Percentiles rank a stretch among this genome's conserved stretches.
These are phyloP conservation scores for Amia ocellicauda DNA, from an alignment of 2,113 vertebrate species.

Conservation along the genomic window DNA sequence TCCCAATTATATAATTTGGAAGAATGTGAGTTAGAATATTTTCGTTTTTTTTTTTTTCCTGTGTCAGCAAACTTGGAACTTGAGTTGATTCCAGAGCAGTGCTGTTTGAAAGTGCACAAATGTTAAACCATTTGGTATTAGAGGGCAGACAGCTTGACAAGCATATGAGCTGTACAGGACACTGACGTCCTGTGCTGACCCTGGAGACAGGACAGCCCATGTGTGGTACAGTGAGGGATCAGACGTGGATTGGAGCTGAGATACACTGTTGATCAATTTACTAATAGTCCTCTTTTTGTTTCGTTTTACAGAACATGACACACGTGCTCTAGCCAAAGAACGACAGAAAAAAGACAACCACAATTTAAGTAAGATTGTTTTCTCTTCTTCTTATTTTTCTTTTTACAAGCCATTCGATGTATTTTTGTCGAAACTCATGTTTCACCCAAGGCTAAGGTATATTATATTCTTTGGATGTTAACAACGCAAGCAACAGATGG, in stretches of 20 bases:
- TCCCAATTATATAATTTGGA: conserved; percentile 74
- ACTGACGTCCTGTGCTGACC: background rate
- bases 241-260: no score
- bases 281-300: conserved; percentile 26
- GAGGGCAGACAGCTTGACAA: background rate
- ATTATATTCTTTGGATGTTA: no score
- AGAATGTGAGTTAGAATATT: conserved; percentile 72
- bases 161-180: background rate
- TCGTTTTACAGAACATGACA: conserved; percentile 81
- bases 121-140: conserved; percentile 4
- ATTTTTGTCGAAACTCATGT: no score
- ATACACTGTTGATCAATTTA: background rate
- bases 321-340: conserved; percentile 88
- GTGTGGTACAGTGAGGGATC: no score
- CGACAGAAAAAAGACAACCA: conserved; percentile 98
- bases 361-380: conserved; percentile 87
- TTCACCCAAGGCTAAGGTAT: no score
- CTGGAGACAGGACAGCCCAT: background rate
- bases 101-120: background rate
- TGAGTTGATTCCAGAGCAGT: conserved; percentile 8
- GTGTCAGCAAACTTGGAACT: conserved; percentile 19
- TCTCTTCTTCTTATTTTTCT: conserved; percentile 52
- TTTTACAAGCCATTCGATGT: no score
- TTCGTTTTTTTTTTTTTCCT: conserved; percentile 50
- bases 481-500: no score